phyloP scores from a whole-genome alignment of 2,888 invertebrate species.

The Andrena fulva region DNA sequence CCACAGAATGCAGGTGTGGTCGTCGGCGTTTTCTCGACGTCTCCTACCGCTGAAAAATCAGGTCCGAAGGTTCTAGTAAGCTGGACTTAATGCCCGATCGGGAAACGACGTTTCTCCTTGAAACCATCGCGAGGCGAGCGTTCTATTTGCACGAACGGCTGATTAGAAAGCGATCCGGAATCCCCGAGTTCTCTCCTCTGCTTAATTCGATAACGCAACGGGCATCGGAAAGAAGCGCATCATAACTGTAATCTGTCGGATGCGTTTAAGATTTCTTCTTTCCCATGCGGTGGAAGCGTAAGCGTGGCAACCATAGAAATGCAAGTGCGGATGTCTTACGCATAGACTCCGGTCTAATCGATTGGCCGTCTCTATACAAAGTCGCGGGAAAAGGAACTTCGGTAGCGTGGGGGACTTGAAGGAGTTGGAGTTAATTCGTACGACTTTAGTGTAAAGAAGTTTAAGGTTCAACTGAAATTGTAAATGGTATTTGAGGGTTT shows the following conservation, averaged over 20 bases:
- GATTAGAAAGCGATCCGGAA: neutral
- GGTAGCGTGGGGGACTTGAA: neutral
- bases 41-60: conserved; percentile 38
- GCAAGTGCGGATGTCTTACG: conserved; percentile 66
- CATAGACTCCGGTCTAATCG: conserved; percentile 61
- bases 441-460: no score
- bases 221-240: neutral
- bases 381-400: neutral
- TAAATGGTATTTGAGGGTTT: no score
- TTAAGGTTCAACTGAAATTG: no score
- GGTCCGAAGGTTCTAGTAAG: conserved; percentile 8
- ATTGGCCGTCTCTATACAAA: conserved; percentile 19
- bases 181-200: neutral
- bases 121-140: neutral
- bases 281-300: conserved; percentile 1
- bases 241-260: neutral
- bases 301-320: conserved; percentile 77
- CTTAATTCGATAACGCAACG: neutral
- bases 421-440: no score
- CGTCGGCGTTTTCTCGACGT: conserved; percentile 48
- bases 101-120: neutral
- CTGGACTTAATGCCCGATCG: neutral
- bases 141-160: neutral
- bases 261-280: conserved; percentile 12
- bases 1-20: conserved; percentile 72